A percentile compares a stretch with the other conserved stretches of the same genome.
Conservation (phyloP, 2,797 vertebrate genomes). For the Carapus acus region DNA sequence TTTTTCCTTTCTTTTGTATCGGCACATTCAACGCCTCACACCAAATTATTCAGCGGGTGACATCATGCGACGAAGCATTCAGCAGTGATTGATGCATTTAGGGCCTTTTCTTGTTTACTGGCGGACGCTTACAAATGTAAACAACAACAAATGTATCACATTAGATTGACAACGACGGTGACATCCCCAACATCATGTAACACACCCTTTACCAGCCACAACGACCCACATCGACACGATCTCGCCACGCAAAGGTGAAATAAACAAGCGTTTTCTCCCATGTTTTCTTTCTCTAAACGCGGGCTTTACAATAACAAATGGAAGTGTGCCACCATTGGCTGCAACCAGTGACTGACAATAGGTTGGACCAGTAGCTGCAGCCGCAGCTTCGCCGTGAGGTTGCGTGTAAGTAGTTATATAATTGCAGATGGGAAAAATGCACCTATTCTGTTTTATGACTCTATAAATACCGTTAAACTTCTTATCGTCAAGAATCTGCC, state of each 20-base stretch:
- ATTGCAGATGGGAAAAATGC: slow-evolving; percentile 32
- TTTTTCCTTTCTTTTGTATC: too few species aligned
- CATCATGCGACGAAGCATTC: too few species aligned
- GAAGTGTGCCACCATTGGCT: slow-evolving; percentile 24
- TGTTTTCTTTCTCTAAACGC: slow-evolving; percentile 40
- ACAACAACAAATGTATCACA: slow-evolving; percentile 73
- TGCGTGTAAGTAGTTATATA: slow-evolving; percentile 52
- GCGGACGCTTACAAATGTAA: slow-evolving; percentile 7
- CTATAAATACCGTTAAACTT: slow-evolving; percentile 5
- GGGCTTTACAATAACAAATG: slow-evolving; percentile 3
- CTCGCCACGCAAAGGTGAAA: slow-evolving; percentile 34
- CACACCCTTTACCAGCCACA: slow-evolving; percentile 39
- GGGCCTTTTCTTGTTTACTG: slow-evolving; percentile 4
- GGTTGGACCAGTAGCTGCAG: slow-evolving; percentile 30
- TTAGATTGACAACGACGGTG: slow-evolving; percentile 51
- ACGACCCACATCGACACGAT: slow-evolving; percentile 16
- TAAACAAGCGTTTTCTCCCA: slow-evolving; percentile 25
- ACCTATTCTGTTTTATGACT: slow-evolving; percentile 26
- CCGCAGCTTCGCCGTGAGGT: slow-evolving; percentile 19
- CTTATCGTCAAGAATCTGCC: not conserved
- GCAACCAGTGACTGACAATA: slow-evolving; percentile 17
- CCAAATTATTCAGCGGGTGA: too few species aligned
- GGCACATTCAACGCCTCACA: not conserved
- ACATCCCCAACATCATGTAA: slow-evolving; percentile 70
- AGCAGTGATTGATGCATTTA: too few species aligned